Conservation (phyloP, 2,888 invertebrate species). For the Microlaimidae sp. region DNA sequence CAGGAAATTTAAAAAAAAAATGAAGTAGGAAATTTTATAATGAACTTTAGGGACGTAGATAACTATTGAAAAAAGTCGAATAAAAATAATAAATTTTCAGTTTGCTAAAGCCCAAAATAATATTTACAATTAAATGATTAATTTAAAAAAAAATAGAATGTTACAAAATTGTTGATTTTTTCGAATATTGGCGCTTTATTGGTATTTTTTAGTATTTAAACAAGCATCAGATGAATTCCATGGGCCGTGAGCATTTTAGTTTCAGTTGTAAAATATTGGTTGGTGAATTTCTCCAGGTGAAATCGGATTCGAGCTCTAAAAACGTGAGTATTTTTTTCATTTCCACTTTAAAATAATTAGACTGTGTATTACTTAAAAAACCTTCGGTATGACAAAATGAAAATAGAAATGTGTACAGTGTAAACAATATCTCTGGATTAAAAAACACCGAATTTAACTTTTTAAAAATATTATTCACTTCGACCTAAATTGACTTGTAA, state of each 20-base stretch:
- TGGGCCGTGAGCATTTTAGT: constrained; percentile 71
- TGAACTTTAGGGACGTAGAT: no score
- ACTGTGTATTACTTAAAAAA: no score
- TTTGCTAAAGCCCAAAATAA: background rate
- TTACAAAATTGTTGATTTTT: background rate
- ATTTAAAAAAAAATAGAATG: background rate
- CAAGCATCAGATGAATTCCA: constrained; percentile 47
- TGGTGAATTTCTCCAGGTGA: constrained; percentile 65
- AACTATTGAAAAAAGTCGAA: no score
- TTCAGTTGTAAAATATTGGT: constrained; percentile 72
- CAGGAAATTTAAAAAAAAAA: no score
- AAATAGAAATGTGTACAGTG: no score
- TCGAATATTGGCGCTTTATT: constrained; percentile 15
- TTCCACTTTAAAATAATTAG: no score
- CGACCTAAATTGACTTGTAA: no score
- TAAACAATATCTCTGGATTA: no score
- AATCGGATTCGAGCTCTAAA: constrained; percentile 41
- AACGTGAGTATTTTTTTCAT: background rate
- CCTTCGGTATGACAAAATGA: no score
- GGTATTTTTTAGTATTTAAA: constrained; percentile 61
- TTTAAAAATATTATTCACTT: no score
- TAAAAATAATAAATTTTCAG: background rate
- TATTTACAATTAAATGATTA: background rate
- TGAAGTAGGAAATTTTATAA: no score
- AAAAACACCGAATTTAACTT: no score